Conservation (phyloP, 2,113 vertebrate genomes). For the Petrocephalus zakoni region DNA sequence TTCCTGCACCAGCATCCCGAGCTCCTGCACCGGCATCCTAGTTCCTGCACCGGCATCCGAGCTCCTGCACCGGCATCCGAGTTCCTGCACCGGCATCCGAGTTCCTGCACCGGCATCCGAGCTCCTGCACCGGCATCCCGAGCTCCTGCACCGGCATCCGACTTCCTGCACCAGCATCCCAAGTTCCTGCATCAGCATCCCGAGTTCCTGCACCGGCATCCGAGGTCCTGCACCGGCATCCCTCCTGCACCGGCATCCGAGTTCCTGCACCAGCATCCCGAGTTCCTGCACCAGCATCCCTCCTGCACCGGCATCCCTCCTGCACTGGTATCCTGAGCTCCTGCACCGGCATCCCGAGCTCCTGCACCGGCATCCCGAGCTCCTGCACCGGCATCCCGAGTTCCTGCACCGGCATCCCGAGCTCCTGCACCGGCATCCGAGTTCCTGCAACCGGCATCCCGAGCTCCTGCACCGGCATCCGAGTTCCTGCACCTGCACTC, state of each 20-base stretch:
- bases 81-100: neutral
- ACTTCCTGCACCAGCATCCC: too few relatives aligned
- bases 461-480: neutral
- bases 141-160: neutral
- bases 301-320: neutral
- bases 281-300: too few relatives aligned
- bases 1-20: neutral
- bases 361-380: neutral
- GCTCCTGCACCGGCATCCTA: too few relatives aligned
- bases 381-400: neutral
- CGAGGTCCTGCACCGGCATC: too few relatives aligned
- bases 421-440: too few relatives aligned
- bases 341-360: neutral
- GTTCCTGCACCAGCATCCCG: neutral
- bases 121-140: neutral
- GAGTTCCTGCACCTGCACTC: too few relatives aligned
- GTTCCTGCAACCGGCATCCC: rapidly evolving
- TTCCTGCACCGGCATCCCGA: neutral
- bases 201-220: neutral
- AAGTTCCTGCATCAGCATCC: too few relatives aligned
- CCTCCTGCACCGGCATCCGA: neutral
- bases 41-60: neutral
- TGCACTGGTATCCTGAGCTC: neutral
- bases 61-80: neutral
- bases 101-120: neutral